A percentile compares a stretch with the other conserved stretches of the same genome.
These are phyloP conservation scores for Brenthis ino DNA, from an alignment of 2,888 invertebrate species.

Conservation along the genomic window DNA sequence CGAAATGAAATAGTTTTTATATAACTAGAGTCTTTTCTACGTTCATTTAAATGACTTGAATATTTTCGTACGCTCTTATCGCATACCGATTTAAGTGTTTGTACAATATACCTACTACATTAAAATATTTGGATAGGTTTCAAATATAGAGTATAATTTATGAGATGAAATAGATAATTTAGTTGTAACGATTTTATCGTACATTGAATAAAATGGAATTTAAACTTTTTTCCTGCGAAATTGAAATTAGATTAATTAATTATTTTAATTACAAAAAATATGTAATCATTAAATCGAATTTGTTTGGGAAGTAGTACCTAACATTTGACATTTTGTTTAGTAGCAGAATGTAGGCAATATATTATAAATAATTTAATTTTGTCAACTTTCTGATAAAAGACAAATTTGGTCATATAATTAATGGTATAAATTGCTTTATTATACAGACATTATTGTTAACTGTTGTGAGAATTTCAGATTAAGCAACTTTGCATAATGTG, in stretches of 20 bases:
- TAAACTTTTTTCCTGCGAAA: too few relatives aligned
- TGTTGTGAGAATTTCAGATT: slow-evolving; percentile 17
- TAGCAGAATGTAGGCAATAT: slow-evolving; percentile 12
- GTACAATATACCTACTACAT: too few relatives aligned
- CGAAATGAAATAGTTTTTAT: slow-evolving; percentile 39
- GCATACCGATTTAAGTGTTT: slow-evolving; percentile 2
- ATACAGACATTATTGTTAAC: slow-evolving; percentile 23
- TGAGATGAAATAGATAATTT: too few relatives aligned
- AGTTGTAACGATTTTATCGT: too few relatives aligned
- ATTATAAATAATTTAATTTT: slow-evolving; percentile 13
- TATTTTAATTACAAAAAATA: not conserved
- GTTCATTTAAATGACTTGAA: slow-evolving; percentile 24
- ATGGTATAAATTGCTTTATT: slow-evolving; percentile 32
- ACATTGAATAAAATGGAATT: too few relatives aligned
- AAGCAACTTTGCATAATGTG: slow-evolving; percentile 21
- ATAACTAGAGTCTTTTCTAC: slow-evolving; percentile 16
- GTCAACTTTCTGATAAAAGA: slow-evolving; percentile 21
- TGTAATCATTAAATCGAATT: not conserved
- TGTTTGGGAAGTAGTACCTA: not conserved
- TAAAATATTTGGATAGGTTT: slow-evolving; percentile 14
- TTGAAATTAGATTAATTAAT: not conserved
- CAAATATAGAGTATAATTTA: not conserved
- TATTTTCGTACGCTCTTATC: slow-evolving; percentile 18
- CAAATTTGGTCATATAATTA: slow-evolving; percentile 33
- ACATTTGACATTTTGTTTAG: not conserved